Percentiles rank a stretch among this genome's conserved stretches.
These are phyloP conservation scores for Ailuropoda melanoleuca DNA, from an alignment of 2,113 vertebrate genomes.

Conservation along the genomic window DNA sequence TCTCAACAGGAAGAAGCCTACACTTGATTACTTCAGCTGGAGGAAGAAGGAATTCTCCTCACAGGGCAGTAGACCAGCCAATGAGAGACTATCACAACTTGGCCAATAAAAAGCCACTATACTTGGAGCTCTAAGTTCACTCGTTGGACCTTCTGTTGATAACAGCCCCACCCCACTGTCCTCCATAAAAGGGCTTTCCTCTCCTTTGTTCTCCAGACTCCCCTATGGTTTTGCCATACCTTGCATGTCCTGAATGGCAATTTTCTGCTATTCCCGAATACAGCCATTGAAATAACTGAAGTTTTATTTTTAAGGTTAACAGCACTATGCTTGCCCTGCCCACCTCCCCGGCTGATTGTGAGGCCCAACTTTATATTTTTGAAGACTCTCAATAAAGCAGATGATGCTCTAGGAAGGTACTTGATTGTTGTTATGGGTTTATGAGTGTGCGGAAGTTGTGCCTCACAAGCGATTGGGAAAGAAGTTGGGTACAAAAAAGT, in stretches of 20 bases:
- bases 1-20: neutral
- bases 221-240: neutral
- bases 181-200: neutral
- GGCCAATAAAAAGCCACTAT: neutral
- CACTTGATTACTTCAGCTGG: neutral
- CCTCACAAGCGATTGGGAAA: neutral
- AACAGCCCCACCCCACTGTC: neutral
- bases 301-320: neutral
- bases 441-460: neutral
- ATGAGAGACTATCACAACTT: neutral
- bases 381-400: neutral
- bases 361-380: neutral
- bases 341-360: neutral
- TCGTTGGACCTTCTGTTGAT: neutral
- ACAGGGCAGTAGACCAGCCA: neutral
- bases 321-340: neutral
- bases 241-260: neutral
- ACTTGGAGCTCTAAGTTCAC: neutral
- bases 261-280: neutral
- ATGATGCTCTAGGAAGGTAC: neutral
- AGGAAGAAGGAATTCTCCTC: neutral
- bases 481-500: neutral
- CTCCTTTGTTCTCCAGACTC: neutral
- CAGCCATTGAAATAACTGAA: neutral
- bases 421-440: neutral